Evolutionary conservation across 1,140 invertebrate species (phyloP).

Genomic region (Brachionus koreanus): DNA sequence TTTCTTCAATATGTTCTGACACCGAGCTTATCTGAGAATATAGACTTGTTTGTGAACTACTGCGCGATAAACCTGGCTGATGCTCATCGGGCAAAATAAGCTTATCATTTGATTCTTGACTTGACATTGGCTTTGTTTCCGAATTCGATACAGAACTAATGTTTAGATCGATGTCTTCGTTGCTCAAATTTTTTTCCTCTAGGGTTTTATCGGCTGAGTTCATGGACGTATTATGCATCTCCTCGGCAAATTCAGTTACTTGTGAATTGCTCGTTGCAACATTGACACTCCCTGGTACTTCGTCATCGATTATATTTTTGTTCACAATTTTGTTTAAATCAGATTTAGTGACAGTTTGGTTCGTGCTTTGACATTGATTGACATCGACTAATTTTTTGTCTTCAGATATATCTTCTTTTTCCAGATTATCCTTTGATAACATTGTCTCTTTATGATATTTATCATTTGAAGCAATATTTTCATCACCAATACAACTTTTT

Average conservation of each 20-base stretch:
- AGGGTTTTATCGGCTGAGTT: not conserved
- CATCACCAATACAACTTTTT: too few relatives aligned
- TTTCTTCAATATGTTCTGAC: not conserved
- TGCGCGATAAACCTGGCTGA: not conserved
- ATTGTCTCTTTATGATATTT: not conserved
- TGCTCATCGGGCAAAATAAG: not conserved
- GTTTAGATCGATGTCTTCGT: not conserved
- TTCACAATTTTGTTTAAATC: not conserved
- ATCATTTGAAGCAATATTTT: not conserved
- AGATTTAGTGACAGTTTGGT: not conserved
- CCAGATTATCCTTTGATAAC: not conserved
- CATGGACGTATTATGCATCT: not conserved
- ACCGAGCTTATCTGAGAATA: not conserved
- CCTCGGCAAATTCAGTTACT: not conserved
- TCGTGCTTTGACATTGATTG: not conserved
- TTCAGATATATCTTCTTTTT: not conserved
- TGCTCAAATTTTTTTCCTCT: not conserved
- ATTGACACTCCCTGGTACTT: not conserved
- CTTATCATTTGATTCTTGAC: not conserved
- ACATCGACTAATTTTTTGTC: not conserved
- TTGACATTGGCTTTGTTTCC: not conserved
- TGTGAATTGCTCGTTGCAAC: not conserved
- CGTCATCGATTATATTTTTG: too few relatives aligned
- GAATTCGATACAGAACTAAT: slow-evolving; percentile 5
- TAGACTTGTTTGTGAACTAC: not conserved